Evolutionary conservation across 2,113 vertebrate species (phyloP).

Genomic region (Pontoporia blainvillei): DNA sequence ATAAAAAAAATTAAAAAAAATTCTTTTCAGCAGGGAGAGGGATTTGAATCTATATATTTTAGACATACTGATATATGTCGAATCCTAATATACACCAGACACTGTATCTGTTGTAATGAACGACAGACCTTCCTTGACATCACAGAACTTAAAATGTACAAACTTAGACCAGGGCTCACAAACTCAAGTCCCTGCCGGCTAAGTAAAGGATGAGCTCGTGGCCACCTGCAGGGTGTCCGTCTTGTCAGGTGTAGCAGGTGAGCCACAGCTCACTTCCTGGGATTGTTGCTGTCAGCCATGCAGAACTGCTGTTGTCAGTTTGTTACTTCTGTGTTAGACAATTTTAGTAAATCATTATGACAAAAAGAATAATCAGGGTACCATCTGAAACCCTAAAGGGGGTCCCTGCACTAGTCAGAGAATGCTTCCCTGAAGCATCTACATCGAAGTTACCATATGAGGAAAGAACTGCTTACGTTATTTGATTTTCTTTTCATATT

Average conservation of each 20-base stretch:
- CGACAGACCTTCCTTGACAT: neutral
- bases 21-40: accelerated
- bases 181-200: neutral
- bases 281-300: neutral
- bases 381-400: neutral
- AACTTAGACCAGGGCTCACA: neutral
- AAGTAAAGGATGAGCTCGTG: neutral
- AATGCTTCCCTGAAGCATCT: neutral
- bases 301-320: neutral
- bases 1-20: neutral
- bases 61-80: neutral
- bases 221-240: neutral
- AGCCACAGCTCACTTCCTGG: neutral
- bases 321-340: neutral
- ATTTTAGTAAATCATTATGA: neutral
- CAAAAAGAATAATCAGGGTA: neutral
- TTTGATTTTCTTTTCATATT: neutral
- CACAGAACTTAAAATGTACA: neutral
- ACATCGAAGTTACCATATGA: neutral
- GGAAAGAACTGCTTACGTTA: neutral
- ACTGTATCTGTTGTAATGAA: neutral
- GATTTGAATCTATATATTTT: neutral
- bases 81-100: neutral
- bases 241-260: accelerated
- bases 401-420: neutral